phyloP scores from a whole-genome alignment of 2,113 vertebrate genomes.

The Gasterosteus aculeatus region DNA sequence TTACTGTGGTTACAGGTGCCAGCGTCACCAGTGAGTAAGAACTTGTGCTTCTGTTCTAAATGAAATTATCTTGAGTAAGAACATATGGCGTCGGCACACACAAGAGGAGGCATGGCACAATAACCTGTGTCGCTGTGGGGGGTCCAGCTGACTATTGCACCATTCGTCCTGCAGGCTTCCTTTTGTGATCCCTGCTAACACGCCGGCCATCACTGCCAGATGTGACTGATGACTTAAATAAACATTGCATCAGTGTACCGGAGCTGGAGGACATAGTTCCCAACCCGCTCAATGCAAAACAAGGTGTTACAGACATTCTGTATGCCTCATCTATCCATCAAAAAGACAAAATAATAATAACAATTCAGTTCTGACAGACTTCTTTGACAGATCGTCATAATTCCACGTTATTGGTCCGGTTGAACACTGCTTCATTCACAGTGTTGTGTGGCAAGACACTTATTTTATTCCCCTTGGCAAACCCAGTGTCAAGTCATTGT shows the following conservation, averaged over 20 bases:
- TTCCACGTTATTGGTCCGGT: background rate
- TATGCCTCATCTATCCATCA: constrained; percentile 5
- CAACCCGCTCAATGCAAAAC: background rate
- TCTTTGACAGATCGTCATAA: constrained; percentile 1
- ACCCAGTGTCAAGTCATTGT: constrained; percentile 13
- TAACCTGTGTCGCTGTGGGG: constrained; percentile 7
- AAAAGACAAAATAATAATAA: background rate
- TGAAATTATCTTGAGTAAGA: background rate
- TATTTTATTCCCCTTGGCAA: constrained; percentile 7
- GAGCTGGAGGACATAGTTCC: constrained; percentile 12
- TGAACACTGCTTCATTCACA: background rate
- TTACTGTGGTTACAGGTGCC: background rate
- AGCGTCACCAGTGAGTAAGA: background rate
- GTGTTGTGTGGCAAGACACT: background rate
- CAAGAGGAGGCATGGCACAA: background rate
- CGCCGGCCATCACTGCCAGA: constrained; percentile 15
- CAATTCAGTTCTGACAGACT: background rate
- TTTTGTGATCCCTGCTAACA: constrained; percentile 17
- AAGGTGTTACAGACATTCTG: background rate
- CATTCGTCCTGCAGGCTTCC: constrained; percentile 38
- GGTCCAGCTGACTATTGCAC: constrained; percentile 13
- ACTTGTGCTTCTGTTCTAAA: background rate
- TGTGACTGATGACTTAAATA: constrained; percentile 59
- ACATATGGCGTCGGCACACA: background rate
- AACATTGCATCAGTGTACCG: constrained; percentile 1